A percentile compares a stretch with the other conserved stretches of the same genome.
Evolutionary conservation across 2,113 vertebrate species (phyloP).

Genomic region (Hyaena hyaena): DNA sequence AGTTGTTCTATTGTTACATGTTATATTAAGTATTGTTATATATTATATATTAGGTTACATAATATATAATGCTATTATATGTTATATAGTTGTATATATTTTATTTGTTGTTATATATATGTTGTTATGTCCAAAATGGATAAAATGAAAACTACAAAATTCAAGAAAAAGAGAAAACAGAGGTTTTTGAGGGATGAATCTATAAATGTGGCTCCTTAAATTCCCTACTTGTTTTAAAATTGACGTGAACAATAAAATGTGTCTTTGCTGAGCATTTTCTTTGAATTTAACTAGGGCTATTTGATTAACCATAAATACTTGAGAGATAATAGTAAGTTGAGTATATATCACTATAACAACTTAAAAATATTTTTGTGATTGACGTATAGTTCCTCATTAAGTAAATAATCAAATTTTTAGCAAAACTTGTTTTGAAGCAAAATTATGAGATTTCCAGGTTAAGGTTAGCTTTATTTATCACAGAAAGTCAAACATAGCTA

Average conservation of each 20-base stretch:
- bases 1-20: background rate
- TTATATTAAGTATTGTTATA: background rate
- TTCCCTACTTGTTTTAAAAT: background rate
- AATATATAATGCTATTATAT: background rate
- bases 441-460: background rate
- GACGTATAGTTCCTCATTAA: background rate
- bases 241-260: background rate
- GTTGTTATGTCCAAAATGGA: background rate
- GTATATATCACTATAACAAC: background rate
- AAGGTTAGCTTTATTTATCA: conserved; percentile 26
- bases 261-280: background rate
- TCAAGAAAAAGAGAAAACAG: background rate
- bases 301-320: background rate
- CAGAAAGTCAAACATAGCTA: background rate
- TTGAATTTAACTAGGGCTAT: background rate
- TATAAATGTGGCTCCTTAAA: background rate
- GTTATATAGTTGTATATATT: background rate
- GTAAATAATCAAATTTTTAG: background rate
- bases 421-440: background rate
- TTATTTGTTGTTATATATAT: background rate
- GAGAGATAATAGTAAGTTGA: background rate
- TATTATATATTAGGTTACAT: background rate
- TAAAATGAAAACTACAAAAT: background rate
- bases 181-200: background rate
- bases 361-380: conserved; percentile 6